A percentile compares a stretch with the other conserved stretches of the same genome.
These are phyloP conservation scores for Dendrocincla tyrannina DNA, from an alignment of 2,797 vertebrate species.

Conservation along the genomic window DNA sequence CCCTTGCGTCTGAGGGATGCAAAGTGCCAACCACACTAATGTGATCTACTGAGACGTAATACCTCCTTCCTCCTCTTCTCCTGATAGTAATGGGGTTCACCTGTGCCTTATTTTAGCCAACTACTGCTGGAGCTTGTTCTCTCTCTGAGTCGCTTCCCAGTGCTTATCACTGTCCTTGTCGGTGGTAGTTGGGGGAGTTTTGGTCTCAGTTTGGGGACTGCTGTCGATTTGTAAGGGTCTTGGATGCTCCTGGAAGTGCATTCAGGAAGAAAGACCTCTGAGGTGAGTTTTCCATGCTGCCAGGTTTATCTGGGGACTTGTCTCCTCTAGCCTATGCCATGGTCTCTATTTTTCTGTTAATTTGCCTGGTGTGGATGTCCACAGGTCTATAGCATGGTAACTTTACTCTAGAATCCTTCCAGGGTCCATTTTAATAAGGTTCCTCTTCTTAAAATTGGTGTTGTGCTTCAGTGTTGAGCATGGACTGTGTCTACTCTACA, in stretches of 20 bases:
- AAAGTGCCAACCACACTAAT: background rate
- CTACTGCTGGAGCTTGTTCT: accelerated
- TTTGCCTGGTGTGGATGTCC: background rate
- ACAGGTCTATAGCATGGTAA: background rate
- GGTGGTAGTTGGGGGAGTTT: accelerated
- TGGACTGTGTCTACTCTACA: accelerated
- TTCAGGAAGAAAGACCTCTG: accelerated
- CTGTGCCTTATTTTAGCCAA: background rate
- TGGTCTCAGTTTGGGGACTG: accelerated
- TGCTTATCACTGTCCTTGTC: accelerated
- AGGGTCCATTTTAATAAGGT: background rate
- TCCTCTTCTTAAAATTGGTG: accelerated
- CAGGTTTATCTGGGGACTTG: background rate
- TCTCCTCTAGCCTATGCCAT: accelerated
- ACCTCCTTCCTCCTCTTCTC: background rate
- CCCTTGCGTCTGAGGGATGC: background rate
- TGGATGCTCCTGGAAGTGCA: accelerated
- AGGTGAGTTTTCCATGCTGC: background rate
- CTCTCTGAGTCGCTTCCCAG: accelerated
- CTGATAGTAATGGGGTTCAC: background rate
- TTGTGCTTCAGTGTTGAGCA: background rate
- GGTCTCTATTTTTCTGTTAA: background rate
- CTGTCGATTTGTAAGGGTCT: accelerated
- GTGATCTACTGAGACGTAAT: background rate
- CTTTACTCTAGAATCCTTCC: background rate